Evolutionary conservation across 2,888 invertebrate genomes (phyloP).

Genomic region (Crepidodera aurea): DNA sequence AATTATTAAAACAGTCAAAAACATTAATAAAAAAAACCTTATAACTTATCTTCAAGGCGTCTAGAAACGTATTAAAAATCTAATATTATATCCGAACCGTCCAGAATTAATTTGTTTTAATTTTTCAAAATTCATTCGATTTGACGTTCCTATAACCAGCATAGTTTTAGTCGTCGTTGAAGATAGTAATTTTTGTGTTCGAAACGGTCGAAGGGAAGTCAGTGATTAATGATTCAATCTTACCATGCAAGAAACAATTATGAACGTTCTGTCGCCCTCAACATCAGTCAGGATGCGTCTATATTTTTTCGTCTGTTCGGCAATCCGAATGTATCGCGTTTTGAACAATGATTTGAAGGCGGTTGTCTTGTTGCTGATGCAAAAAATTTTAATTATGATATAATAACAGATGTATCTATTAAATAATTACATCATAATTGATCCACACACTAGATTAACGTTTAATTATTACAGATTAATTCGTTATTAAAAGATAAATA

Average conservation of each 20-base stretch:
- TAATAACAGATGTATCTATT: conserved; percentile 1
- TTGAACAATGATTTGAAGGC: conserved; percentile 2
- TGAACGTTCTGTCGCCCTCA: conserved; percentile 52
- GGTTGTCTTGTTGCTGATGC: background rate
- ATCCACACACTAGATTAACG: background rate
- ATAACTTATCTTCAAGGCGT: conserved; percentile 22
- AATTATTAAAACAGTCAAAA: conserved; percentile 25
- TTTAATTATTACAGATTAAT: background rate
- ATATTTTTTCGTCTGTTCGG: conserved; percentile 3
- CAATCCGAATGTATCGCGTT: conserved; percentile 10
- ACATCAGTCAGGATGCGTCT: conserved; percentile 45
- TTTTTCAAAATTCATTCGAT: conserved; percentile 39
- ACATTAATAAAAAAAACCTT: conserved; percentile 27
- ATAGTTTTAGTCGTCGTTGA: conserved; percentile 26
- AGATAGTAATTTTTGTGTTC: conserved; percentile 40
- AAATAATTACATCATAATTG: background rate
- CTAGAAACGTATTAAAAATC: conserved; percentile 33
- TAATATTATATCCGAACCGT: conserved; percentile 30
- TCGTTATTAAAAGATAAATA: too few species aligned
- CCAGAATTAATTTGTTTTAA: conserved; percentile 42
- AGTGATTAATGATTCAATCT: conserved; percentile 55
- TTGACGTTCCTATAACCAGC: conserved; percentile 33
- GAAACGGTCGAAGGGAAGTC: conserved; percentile 35
- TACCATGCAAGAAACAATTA: conserved; percentile 58
- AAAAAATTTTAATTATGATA: conserved; percentile 2